phyloP scores from a whole-genome alignment of 2,797 vertebrate species.

The Netta rufina region DNA sequence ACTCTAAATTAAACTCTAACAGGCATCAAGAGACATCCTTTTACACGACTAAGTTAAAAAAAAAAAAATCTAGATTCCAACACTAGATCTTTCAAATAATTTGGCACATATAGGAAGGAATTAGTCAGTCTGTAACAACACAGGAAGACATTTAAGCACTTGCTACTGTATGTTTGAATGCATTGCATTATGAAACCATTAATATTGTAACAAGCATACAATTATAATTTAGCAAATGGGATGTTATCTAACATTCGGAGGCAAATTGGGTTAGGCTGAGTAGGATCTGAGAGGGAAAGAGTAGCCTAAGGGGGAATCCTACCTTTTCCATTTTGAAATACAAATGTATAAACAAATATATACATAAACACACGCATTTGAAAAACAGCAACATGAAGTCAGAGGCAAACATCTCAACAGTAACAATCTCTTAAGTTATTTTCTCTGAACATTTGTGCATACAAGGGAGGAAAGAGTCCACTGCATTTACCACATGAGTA shows the following conservation, averaged over 20 bases:
- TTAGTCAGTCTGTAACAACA: constrained; percentile 72
- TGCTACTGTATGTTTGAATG: constrained; percentile 39
- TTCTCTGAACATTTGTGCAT: neutral
- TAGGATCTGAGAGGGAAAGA: constrained; percentile 12
- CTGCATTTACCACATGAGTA: constrained; percentile 60
- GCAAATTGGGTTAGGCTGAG: constrained; percentile 7
- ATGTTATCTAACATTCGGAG: constrained; percentile 60
- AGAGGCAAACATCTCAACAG: neutral
- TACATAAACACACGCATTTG: neutral
- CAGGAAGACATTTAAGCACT: constrained; percentile 69
- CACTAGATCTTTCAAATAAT: constrained; percentile 75
- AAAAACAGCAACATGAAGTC: neutral
- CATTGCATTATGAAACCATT: constrained; percentile 69
- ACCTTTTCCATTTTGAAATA: constrained; percentile 35
- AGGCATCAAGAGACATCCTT: constrained; percentile 92
- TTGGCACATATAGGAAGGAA: constrained; percentile 74
- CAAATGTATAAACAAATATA: neutral
- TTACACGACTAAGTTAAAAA: constrained; percentile 80
- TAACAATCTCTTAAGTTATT: neutral
- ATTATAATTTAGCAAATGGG: constrained; percentile 66
- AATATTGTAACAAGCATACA: constrained; percentile 67
- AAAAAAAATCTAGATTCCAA: constrained; percentile 73
- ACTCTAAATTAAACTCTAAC: constrained; percentile 99
- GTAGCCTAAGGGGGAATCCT: constrained; percentile 1
- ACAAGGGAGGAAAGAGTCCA: constrained; percentile 3